Evolutionary conservation across 1,140 invertebrate species (phyloP).

Genomic region (Pachypeltis micranthus): DNA sequence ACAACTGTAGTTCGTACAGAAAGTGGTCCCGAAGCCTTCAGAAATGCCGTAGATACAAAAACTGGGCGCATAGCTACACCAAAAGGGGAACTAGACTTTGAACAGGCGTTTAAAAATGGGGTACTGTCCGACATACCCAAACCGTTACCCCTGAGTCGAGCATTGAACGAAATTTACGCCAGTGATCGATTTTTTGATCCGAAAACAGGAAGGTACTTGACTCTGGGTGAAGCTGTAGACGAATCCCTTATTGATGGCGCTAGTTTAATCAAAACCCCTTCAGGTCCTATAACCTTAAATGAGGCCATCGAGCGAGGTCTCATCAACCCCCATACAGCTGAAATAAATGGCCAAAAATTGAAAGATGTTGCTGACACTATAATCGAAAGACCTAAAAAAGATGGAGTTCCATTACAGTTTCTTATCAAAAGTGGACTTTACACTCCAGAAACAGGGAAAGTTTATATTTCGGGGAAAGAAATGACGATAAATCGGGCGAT

Average conservation of each 20-base stretch:
- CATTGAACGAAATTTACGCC: not conserved
- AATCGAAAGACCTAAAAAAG: not conserved
- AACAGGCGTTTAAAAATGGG: not conserved
- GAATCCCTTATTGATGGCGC: constrained; percentile 14
- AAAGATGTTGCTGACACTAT: not conserved
- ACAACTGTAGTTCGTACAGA: not conserved
- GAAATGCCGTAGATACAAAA: constrained; percentile 46
- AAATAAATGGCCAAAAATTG: constrained; percentile 47
- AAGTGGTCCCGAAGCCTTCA: constrained; percentile 57
- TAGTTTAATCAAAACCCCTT: constrained; percentile 70
- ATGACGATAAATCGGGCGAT: not conserved
- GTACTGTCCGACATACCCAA: not conserved
- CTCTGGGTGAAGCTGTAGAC: constrained; percentile 10
- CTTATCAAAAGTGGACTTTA: not conserved
- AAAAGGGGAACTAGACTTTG: constrained; percentile 1
- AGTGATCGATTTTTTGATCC: constrained; percentile 4
- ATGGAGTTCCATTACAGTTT: not conserved
- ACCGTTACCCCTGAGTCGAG: not conserved
- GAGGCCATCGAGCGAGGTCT: constrained; percentile 68
- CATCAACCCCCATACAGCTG: constrained; percentile 51
- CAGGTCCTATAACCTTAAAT: constrained; percentile 62
- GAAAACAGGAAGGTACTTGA: constrained; percentile 12
- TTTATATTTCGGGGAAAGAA: not conserved
- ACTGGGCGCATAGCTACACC: not conserved
- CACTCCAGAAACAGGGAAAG: not conserved